A percentile compares a stretch with the other conserved stretches of the same genome.
These are phyloP conservation scores for Cinara cedri DNA, from an alignment of 2,888 invertebrate genomes.

Conservation along the genomic window DNA sequence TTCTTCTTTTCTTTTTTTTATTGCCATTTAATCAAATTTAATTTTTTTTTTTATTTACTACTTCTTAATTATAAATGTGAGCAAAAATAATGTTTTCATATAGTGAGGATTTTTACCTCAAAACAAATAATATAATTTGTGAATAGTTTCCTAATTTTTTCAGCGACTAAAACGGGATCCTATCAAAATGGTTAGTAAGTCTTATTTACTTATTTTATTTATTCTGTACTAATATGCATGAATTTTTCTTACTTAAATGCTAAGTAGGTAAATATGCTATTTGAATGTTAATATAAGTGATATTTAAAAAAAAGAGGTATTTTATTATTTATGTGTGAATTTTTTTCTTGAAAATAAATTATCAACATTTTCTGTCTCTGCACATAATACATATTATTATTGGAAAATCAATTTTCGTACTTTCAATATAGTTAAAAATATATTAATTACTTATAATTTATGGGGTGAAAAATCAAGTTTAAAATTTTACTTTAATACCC, in stretches of 20 bases:
- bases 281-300: conserved; percentile 12
- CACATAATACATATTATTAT: no score
- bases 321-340: not conserved
- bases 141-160: conserved; percentile 57
- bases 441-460: no score
- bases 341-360: not conserved
- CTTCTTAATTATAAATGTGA: conserved; percentile 29
- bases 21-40: conserved; percentile 1
- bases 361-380: no score
- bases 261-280: not conserved
- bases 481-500: no score
- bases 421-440: not conserved
- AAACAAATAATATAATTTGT: conserved; percentile 44
- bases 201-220: conserved; percentile 55
- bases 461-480: no score
- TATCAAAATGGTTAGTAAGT: conserved; percentile 57
- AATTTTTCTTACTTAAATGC: not conserved
- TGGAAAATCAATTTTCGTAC: not conserved
- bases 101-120: conserved; percentile 31
- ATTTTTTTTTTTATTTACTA: conserved; percentile 14
- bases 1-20: conserved; percentile 20
- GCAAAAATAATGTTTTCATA: conserved; percentile 17
- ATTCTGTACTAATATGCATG: conserved; percentile 53
- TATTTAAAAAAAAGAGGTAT: conserved; percentile 14
- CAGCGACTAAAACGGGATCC: conserved; percentile 56